Conservation (phyloP, 1,140 invertebrate genomes). For the Psix sp. region DNA sequence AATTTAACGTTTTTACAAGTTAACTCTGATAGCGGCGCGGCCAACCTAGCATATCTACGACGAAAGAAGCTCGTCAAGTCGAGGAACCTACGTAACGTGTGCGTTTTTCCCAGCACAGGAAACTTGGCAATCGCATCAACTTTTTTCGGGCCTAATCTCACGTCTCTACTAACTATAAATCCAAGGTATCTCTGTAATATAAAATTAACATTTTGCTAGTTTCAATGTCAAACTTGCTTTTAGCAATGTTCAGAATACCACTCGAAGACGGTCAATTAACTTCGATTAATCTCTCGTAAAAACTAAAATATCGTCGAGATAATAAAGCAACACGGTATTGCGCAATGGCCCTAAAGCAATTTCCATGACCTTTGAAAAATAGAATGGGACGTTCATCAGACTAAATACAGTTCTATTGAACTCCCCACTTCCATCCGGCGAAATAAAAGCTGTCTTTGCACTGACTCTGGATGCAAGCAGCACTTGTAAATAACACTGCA, state of each 20-base stretch:
- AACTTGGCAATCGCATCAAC: conserved; percentile 62
- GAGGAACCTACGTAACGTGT: conserved; percentile 65
- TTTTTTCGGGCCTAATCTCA: conserved; percentile 55
- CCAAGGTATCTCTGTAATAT: conserved; percentile 59
- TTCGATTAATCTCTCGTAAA: conserved; percentile 40
- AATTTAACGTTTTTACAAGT: background rate
- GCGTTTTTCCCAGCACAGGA: conserved; percentile 50
- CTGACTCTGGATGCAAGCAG: too few species aligned
- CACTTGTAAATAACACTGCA: too few species aligned
- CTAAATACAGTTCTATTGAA: too few species aligned
- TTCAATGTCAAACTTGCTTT: conserved; percentile 61
- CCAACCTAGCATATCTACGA: background rate
- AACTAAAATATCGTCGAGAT: conserved; percentile 61
- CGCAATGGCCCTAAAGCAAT: background rate
- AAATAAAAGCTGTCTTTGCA: too few species aligned
- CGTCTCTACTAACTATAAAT: conserved; percentile 37
- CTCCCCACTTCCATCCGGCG: too few species aligned
- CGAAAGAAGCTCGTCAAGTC: conserved; percentile 57
- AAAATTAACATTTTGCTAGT: conserved; percentile 63
- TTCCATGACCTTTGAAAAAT: conserved; percentile 7
- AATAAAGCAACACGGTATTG: background rate
- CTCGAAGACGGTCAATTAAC: conserved; percentile 40
- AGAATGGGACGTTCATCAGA: background rate
- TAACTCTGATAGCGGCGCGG: background rate
- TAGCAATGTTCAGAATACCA: conserved; percentile 51